phyloP scores from a whole-genome alignment of 2,113 vertebrate genomes.

The Himantopus leucocephalus region DNA sequence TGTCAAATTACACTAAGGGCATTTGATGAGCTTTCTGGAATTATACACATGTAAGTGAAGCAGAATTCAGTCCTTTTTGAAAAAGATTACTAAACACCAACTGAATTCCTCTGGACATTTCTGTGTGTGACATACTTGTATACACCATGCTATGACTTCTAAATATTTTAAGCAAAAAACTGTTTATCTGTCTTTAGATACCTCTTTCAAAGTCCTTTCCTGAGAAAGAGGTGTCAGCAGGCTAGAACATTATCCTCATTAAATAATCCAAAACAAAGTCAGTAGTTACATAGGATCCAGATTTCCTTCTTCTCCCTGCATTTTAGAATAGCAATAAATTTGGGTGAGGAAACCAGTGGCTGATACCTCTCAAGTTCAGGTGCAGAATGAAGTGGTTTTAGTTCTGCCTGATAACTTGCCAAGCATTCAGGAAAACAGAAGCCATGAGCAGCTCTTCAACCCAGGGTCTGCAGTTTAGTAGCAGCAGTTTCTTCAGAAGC shows the following conservation, averaged over 20 bases:
- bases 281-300: background rate
- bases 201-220: background rate
- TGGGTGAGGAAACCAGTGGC: background rate
- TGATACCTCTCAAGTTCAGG: background rate
- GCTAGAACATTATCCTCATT: background rate
- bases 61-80: background rate
- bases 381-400: background rate
- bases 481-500: background rate
- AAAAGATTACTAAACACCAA: background rate
- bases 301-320: background rate
- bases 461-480: background rate
- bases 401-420: background rate
- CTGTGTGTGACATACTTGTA: background rate
- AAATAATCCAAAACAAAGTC: background rate
- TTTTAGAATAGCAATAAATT: background rate
- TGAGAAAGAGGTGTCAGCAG: background rate
- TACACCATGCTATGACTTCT: background rate
- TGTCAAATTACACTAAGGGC: background rate
- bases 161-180: background rate
- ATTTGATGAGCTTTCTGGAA: background rate
- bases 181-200: background rate
- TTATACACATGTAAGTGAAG: background rate
- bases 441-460: background rate
- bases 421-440: background rate
- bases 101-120: background rate